Percentiles rank a stretch among this genome's conserved stretches.
phyloP scores from a whole-genome alignment of 2,113 vertebrate genomes.

The Myotis lucifugus region DNA sequence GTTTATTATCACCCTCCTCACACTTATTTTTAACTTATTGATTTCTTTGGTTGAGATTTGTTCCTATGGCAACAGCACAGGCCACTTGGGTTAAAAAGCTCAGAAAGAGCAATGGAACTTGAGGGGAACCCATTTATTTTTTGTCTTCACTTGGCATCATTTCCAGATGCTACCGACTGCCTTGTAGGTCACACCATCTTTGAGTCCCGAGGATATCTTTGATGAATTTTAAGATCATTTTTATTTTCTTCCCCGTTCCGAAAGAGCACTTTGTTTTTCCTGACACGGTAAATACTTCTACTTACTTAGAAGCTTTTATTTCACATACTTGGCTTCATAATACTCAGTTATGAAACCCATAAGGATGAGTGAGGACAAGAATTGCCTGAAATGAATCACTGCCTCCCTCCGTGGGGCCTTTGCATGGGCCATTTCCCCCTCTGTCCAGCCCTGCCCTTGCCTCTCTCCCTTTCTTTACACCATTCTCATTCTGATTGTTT shows the following conservation, averaged over 20 bases:
- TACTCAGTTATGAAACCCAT: not conserved
- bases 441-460: not conserved
- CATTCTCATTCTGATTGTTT: not conserved
- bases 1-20: not conserved
- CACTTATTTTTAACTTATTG: constrained; percentile 64
- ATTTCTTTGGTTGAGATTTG: constrained; percentile 50
- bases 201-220: not conserved
- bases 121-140: not conserved
- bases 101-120: not conserved
- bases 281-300: not conserved
- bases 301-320: constrained; percentile 7
- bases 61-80: constrained; percentile 49
- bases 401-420: fast-evolving
- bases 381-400: not conserved
- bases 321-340: not conserved
- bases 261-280: not conserved
- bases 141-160: not conserved
- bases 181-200: not conserved
- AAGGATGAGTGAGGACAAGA: not conserved
- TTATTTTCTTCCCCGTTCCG: not conserved
- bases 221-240: not conserved
- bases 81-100: not conserved
- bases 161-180: not conserved
- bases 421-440: no score
- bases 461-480: not conserved